These are phyloP conservation scores for Agapostemon virescens DNA, from an alignment of 2,888 invertebrate genomes.

Conservation along the genomic window DNA sequence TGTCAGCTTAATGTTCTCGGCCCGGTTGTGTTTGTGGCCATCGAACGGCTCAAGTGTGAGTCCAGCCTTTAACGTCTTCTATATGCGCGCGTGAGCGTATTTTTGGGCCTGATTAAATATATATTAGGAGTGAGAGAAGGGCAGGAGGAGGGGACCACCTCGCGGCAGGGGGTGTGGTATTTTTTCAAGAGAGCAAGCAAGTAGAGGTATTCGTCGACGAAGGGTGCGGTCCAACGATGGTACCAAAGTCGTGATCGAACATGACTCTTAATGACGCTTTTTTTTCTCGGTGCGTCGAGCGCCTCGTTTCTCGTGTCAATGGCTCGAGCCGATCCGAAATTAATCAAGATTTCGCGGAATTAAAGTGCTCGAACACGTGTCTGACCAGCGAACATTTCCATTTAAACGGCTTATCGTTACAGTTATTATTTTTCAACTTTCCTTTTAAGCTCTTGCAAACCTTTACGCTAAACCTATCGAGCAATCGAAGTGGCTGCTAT, in stretches of 20 bases:
- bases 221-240: conserved; percentile 72
- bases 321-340: conserved; percentile 16
- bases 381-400: not conserved
- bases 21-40: conserved; percentile 68
- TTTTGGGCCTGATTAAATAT: conserved; percentile 78
- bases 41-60: conserved; percentile 64
- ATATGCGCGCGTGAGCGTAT: conserved; percentile 65
- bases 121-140: conserved; percentile 75
- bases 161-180: conserved; percentile 78
- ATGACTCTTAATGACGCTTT: conserved; percentile 66
- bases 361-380: conserved; percentile 1
- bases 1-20: conserved; percentile 74
- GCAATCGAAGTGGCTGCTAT: too few relatives aligned
- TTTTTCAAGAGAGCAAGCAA: conserved; percentile 72
- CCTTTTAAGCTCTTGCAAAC: too few relatives aligned
- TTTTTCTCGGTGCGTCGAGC: conserved; percentile 66
- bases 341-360: conserved; percentile 33
- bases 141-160: conserved; percentile 54
- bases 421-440: not conserved
- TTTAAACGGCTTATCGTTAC: not conserved
- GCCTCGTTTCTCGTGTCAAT: conserved; percentile 67
- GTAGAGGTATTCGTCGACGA: conserved; percentile 61
- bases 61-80: conserved; percentile 63
- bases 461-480: too few relatives aligned
- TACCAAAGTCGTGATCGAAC: conserved; percentile 62